Evolutionary conservation across 37 sponge, comb jelly and placozoan species (phyloP), one percentile per base, ranked within the genome.

Genomic region (Crambe crambe): DNA sequence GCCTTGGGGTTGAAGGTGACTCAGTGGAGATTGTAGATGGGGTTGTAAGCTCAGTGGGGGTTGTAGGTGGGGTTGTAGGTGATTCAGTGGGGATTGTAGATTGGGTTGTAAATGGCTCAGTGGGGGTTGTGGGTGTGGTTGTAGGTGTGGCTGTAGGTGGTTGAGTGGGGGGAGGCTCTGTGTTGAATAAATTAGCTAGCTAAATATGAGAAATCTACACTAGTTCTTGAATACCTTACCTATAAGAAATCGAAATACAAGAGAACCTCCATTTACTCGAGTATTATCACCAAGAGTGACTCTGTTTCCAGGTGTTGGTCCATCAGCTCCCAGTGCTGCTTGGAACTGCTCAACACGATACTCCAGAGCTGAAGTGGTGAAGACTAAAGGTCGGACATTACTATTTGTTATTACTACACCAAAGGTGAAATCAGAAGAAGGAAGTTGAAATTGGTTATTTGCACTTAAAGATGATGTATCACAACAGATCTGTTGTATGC

Each of bases 401-500:
- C 30, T 30, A 31, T 65, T 30, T 17, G 30, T 30, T 5, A 65
- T 30, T 3, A 34, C 66, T 30, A 65, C 34, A 65, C 66, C 66
- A 65, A 65, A 65, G 25, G 35, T 31, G 31, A 12, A 65, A 30
- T 29, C 30, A 12, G 66, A 31, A 2, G 66, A 32, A 65, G 66
- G 27, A 30, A 65, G 25, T 5, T 31, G 66, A 32, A 65, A 65
- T 31, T 65, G 66, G 34, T 30, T 9, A 12, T 29, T 30, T 31
- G 27, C 31, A 60, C 34, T 30, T 2, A 65, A 9, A 26, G 3
- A 31, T 31, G 31, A 31, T 34, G 31, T 25, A 4, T 65, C 66
- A 65, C 66, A 65, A 30, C 66, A 65, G 31, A 31, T 65, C 31
- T 65, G 51, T 12, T 47, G 51, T 47, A 47, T 47, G 51, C 51